phyloP scores from a whole-genome alignment of 2,888 invertebrate species.

The Diloba caeruleocephala region DNA sequence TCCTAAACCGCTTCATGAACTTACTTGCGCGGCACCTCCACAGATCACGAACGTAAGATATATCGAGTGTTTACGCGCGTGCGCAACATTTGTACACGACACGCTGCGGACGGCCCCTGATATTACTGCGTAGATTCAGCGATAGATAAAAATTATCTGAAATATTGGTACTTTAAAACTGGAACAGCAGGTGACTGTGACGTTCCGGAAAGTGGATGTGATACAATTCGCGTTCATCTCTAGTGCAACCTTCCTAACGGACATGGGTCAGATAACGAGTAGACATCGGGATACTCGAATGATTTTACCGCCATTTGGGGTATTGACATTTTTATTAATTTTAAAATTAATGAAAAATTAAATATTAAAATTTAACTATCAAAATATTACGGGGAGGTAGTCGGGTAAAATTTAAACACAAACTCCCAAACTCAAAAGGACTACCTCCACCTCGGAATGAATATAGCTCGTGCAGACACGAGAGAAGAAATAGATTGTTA shows the following conservation, averaged over 20 bases:
- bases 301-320: too few species aligned
- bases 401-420: too few species aligned
- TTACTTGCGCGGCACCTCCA: conserved; percentile 36
- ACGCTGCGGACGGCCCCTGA: conserved; percentile 45
- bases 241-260: not conserved
- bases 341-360: too few species aligned
- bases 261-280: not conserved
- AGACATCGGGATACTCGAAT: not conserved
- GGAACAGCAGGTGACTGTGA: not conserved
- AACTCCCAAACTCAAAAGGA: too few species aligned
- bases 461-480: too few species aligned
- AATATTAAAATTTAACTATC: too few species aligned
- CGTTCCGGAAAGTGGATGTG: not conserved
- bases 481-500: too few species aligned
- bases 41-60: conserved; percentile 65
- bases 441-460: too few species aligned
- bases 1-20: conserved; percentile 2
- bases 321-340: too few species aligned
- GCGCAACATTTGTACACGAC: conserved; percentile 65
- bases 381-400: too few species aligned
- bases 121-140: conserved; percentile 49
- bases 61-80: conserved; percentile 63
- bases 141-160: conserved; percentile 38
- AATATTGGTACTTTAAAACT: conserved; percentile 20
- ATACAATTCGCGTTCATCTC: not conserved